Conservation (phyloP, 1,140 invertebrate genomes). For the Matsumurasca onukii region DNA sequence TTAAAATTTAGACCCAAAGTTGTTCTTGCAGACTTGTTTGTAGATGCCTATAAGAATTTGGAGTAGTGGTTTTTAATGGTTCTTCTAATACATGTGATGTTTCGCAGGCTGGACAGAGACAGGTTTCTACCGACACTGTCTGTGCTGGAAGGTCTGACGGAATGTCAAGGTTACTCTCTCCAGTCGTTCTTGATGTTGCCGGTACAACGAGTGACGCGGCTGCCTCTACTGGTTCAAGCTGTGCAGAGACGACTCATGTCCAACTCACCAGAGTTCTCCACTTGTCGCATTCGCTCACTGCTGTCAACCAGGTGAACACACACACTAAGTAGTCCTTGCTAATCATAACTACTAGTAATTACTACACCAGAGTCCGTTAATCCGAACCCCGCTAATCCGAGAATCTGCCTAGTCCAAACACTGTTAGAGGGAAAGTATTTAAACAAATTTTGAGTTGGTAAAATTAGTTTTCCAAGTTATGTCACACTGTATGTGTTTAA, state of each 20-base stretch:
- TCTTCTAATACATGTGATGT: too few relatives aligned
- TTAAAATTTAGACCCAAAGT: too few relatives aligned
- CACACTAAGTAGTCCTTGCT: neutral
- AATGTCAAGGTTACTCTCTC: constrained; percentile 29
- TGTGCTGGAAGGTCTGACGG: neutral
- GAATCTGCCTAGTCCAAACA: neutral
- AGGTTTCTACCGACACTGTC: neutral
- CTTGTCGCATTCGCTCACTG: neutral
- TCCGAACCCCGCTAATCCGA: neutral
- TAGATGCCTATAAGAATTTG: too few relatives aligned
- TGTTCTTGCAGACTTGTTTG: too few relatives aligned
- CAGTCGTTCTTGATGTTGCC: constrained; percentile 32
- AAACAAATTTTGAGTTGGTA: too few relatives aligned
- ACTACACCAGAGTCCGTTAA: neutral
- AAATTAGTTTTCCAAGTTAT: too few relatives aligned
- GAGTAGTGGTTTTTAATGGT: too few relatives aligned
- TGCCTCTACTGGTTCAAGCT: constrained; percentile 32
- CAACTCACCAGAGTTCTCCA: neutral
- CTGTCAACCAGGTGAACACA: constrained; percentile 6
- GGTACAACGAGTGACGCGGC: constrained; percentile 32
- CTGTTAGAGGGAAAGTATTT: too few relatives aligned
- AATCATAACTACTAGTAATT: neutral
- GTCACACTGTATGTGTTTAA: too few relatives aligned
- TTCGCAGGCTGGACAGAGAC: constrained; percentile 7
- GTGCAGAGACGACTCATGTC: constrained; percentile 17